phyloP scores from a whole-genome alignment of 2,113 vertebrate species.

The Malurus alboscapulatus region DNA sequence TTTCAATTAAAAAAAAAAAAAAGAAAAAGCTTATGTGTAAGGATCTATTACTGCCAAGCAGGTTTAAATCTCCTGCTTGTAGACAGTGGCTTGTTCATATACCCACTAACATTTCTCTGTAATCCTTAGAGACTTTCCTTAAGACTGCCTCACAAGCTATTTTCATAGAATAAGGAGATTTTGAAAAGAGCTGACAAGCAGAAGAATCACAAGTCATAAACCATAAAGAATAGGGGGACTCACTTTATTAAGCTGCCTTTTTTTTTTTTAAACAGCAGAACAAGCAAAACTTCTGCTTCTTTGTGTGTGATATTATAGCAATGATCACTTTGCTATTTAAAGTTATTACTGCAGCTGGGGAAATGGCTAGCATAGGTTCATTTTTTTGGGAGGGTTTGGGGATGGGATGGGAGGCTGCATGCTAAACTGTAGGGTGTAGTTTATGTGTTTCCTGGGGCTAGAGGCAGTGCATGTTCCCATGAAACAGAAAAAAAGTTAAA shows the following conservation, averaged over 20 bases:
- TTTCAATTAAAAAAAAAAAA: not conserved
- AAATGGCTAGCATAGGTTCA: not conserved
- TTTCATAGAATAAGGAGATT: not conserved
- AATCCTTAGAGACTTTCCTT: not conserved
- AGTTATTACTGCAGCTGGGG: not conserved
- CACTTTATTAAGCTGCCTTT: not conserved
- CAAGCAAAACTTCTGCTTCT: not conserved
- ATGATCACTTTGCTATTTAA: not conserved
- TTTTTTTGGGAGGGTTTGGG: not conserved
- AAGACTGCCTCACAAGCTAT: not conserved
- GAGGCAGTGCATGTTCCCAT: not conserved
- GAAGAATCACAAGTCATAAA: conserved; percentile 14
- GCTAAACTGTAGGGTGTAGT: not conserved
- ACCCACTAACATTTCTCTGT: not conserved
- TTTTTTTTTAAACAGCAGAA: not conserved
- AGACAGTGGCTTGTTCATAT: not conserved
- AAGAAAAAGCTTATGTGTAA: not conserved
- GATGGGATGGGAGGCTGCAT: not conserved
- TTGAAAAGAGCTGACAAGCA: conserved; percentile 11
- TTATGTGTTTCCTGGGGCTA: not conserved
- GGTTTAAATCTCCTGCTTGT: not conserved
- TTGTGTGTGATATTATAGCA: not conserved
- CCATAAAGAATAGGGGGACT: not conserved
- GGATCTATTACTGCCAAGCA: not conserved
- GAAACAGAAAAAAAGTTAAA: not conserved